Conservation (phyloP, 2,113 vertebrate genomes). For the Plestiodon gilberti region DNA sequence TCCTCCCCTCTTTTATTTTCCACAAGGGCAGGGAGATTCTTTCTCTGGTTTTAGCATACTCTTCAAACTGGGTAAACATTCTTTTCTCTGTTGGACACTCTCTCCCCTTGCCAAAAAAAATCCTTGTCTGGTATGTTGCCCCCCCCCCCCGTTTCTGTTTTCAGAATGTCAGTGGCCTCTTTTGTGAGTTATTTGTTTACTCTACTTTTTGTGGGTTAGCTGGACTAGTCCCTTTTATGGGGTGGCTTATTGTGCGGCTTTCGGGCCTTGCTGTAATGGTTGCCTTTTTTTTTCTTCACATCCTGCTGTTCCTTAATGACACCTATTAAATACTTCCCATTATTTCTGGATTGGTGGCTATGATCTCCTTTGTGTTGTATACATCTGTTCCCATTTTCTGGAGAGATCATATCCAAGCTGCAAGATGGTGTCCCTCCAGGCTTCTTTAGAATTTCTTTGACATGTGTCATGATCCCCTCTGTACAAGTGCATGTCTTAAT, state of each 20-base stretch:
- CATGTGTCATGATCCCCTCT: neutral
- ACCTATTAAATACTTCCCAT: neutral
- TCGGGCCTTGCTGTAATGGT: neutral
- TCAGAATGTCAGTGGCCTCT: too few species aligned
- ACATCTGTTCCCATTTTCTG: neutral
- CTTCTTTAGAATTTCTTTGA: neutral
- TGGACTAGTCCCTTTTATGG: too few species aligned
- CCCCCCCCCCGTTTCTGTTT: too few species aligned
- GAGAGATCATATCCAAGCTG: neutral
- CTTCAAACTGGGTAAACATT: neutral
- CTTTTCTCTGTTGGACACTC: neutral
- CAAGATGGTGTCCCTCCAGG: neutral
- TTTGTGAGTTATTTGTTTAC: too few species aligned
- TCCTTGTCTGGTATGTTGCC: too few species aligned
- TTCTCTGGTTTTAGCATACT: neutral
- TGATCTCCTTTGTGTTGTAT: neutral
- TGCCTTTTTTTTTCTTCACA: neutral
- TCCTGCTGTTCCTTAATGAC: neutral
- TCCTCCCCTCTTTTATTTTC: neutral
- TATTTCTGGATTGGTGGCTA: neutral
- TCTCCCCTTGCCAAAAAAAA: neutral
- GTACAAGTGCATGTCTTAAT: neutral
- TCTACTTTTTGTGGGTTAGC: too few species aligned
- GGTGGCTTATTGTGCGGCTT: neutral
- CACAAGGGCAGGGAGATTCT: neutral